phyloP scores from a whole-genome alignment of 2,888 invertebrate species.

The Oligia strigilis region DNA sequence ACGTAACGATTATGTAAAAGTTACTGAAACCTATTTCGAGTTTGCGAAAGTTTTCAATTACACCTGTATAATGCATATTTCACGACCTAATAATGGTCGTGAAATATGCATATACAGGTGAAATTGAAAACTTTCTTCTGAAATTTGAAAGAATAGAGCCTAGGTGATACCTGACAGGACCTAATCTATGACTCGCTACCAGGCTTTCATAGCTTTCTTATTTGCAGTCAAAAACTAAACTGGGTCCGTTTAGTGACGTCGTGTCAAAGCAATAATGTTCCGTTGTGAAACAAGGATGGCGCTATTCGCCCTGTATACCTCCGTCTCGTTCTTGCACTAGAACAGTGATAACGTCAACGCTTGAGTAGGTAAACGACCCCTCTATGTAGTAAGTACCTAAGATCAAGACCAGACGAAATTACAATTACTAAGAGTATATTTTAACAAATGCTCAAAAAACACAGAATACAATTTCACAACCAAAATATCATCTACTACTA shows the following conservation, averaged over 20 bases:
- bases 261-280: not conserved
- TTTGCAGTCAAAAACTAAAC: not conserved
- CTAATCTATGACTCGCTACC: not conserved
- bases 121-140: too few species aligned
- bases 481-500: conserved; percentile 29
- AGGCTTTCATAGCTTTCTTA: not conserved
- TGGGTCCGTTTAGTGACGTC: not conserved
- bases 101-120: too few species aligned
- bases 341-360: not conserved
- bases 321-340: not conserved
- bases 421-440: conserved; percentile 4
- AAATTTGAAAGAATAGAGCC: not conserved
- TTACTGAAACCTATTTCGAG: too few species aligned
- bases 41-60: too few species aligned
- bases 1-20: too few species aligned
- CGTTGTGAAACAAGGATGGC: not conserved
- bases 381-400: not conserved
- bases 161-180: not conserved
- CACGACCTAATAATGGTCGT: too few species aligned
- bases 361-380: not conserved
- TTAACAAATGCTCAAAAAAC: conserved; percentile 11
- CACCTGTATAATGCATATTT: not conserved
- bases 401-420: not conserved
- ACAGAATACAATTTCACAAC: conserved; percentile 37
- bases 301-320: not conserved